Conservation (phyloP, 92 coral and sea anemone species). For the Galaxea fascicularis region DNA sequence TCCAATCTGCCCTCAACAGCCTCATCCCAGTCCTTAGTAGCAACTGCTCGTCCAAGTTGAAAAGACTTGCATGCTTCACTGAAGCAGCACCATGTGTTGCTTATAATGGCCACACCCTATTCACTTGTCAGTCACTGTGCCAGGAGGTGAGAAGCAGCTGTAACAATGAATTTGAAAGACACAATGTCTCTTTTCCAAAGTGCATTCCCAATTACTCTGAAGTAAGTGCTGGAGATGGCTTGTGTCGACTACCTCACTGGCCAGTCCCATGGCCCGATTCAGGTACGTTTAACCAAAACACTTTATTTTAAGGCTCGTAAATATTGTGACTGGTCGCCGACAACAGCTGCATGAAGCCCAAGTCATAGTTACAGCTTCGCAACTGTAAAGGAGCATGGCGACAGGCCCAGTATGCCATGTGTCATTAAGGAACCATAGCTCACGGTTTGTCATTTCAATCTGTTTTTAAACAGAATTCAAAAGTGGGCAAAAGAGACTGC, state of each 20-base stretch:
- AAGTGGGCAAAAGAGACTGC: background rate
- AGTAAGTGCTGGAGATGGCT: slow-evolving; percentile 27
- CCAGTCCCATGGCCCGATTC: slow-evolving; percentile 54
- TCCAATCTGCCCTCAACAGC: slow-evolving; percentile 3
- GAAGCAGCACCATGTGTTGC: slow-evolving; percentile 51
- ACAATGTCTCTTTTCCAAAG: slow-evolving; percentile 33
- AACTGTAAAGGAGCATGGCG: background rate
- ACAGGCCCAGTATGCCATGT: too few species aligned
- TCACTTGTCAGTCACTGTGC: slow-evolving; percentile 48
- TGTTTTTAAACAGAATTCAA: background rate
- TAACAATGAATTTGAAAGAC: slow-evolving; percentile 15
- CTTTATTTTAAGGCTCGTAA: too few species aligned
- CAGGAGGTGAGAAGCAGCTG: slow-evolving; percentile 33
- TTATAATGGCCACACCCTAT: slow-evolving; percentile 22
- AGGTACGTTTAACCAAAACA: slow-evolving; percentile 1
- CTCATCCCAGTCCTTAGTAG: slow-evolving; percentile 28
- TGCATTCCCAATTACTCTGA: slow-evolving; percentile 39
- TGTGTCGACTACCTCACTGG: slow-evolving; percentile 27
- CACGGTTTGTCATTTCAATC: background rate
- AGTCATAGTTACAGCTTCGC: background rate
- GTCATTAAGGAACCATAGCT: too few species aligned
- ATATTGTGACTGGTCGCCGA: too few species aligned
- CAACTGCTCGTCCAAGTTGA: slow-evolving; percentile 42
- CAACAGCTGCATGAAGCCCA: background rate
- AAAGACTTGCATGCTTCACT: slow-evolving; percentile 37